Evolutionary conservation across 2,113 vertebrate species (phyloP).

Genomic region (Oophaga pumilio): DNA sequence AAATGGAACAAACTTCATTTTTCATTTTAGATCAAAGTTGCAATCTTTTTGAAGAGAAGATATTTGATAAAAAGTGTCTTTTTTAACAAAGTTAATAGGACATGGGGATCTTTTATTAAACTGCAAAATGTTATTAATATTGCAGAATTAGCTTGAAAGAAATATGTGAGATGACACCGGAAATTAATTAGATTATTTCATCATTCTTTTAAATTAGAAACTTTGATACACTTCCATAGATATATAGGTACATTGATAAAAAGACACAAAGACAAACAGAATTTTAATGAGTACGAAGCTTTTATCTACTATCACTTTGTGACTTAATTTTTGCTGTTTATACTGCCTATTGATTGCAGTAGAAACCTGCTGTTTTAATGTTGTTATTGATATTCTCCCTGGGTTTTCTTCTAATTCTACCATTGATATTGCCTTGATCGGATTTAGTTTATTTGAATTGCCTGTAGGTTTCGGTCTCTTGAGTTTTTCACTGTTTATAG

Average conservation of each 20-base stretch:
- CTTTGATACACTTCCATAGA: slow-evolving; percentile 89
- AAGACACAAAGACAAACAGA: slow-evolving; percentile 92
- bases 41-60: slow-evolving; percentile 81
- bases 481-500: slow-evolving; percentile 81
- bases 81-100: slow-evolving; percentile 80
- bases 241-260: slow-evolving; percentile 94
- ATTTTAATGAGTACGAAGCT: slow-evolving; percentile 91
- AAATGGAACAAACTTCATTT: slow-evolving; percentile 77
- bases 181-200: slow-evolving; percentile 88
- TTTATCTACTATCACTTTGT: slow-evolving; percentile 90
- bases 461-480: slow-evolving; percentile 84
- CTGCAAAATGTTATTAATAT: slow-evolving; percentile 82
- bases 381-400: slow-evolving; percentile 89
- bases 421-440: slow-evolving; percentile 92
- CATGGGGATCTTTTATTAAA: slow-evolving; percentile 85
- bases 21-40: slow-evolving; percentile 78
- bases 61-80: slow-evolving; percentile 78
- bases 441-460: slow-evolving; percentile 89
- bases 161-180: slow-evolving; percentile 82
- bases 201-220: slow-evolving; percentile 87
- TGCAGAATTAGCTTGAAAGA: slow-evolving; percentile 82
- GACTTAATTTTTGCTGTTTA: slow-evolving; percentile 88
- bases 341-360: slow-evolving; percentile 86
- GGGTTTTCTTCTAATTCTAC: slow-evolving; percentile 84
- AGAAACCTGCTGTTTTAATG: slow-evolving; percentile 92